These are phyloP conservation scores for Heliconius hortense DNA, from an alignment of 2,888 invertebrate species.

Conservation along the genomic window DNA sequence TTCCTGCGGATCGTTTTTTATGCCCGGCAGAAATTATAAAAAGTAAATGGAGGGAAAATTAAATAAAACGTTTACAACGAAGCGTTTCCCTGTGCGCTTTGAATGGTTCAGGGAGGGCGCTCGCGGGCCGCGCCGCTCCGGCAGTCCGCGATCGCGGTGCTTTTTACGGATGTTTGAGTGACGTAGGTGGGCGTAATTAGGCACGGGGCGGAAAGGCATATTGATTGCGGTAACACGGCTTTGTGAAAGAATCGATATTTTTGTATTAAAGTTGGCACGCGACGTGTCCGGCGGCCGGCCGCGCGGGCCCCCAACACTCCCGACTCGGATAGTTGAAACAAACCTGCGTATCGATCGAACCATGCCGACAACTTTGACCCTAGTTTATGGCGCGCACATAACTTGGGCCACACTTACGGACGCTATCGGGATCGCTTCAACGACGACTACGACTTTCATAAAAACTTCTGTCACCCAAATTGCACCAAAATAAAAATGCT, in stretches of 20 bases:
- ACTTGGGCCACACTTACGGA: constrained; percentile 61
- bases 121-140: constrained; percentile 54
- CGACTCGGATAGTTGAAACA: constrained; percentile 59
- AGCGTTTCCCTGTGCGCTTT: constrained; percentile 81
- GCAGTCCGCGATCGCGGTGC: constrained; percentile 56
- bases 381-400: constrained; percentile 70
- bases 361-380: constrained; percentile 67
- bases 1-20: constrained; percentile 82
- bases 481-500: constrained; percentile 23
- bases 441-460: constrained; percentile 41
- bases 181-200: constrained; percentile 80
- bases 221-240: constrained; percentile 81
- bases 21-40: constrained; percentile 81
- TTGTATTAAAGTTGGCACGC: constrained; percentile 80
- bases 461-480: constrained; percentile 33
- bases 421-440: constrained; percentile 51
- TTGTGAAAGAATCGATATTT: constrained; percentile 80
- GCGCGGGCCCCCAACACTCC: constrained; percentile 54
- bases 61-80: constrained; percentile 82
- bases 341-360: constrained; percentile 77
- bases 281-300: constrained; percentile 67
- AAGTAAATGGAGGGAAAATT: constrained; percentile 82
- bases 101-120: constrained; percentile 73
- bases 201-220: constrained; percentile 80
- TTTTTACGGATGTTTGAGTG: constrained; percentile 77